Evolutionary conservation across 1,140 invertebrate species (phyloP), one percentile per base, ranked within the genome.

Genomic region (Tetramorium simillimum): DNA sequence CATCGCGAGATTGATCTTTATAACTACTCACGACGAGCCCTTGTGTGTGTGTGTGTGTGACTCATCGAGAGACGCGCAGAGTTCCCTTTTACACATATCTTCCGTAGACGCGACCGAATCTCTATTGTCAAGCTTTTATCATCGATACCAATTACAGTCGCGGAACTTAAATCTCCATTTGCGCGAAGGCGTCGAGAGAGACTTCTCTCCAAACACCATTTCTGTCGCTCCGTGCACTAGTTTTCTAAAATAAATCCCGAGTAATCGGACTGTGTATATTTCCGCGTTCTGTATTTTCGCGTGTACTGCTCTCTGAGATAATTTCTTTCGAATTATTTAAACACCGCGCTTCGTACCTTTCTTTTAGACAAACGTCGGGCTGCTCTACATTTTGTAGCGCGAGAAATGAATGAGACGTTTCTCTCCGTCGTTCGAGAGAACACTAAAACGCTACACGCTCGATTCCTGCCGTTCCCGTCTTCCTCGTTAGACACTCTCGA

Each of bases 1-100:
- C 28, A 86, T 63, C 49, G 28, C 56, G 81, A 84, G 86, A 90
- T 90, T 73, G 89, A 90, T 90, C 89, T 88, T 77, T 70, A 82
- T 90, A 75, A 90, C 82, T 90, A 90, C 82, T 90, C 82, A 90
- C 72, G 81, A 75, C 63, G n/a, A 49, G 6, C 40, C 14, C 46
- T 18, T 33, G 63, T 49, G 62, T 63, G 56, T 90, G 86, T 33
- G 12, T 33, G 63, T 49, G 62, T 63, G 56, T 90, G 86, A 90
- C 63, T 90, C 86, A 85, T 81, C 69, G 76, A 37, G 56, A 88
- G 70, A 60, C n/a, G 33, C 16, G 24, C n/a, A 2, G 37, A 70
- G 18, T 37, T 53, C 21, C n/a, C 51, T 21, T n/a, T 21, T 3
- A 10, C 37, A 14, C 60, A 10, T 5, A 73, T 84, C 69, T 62